Base-by-base conservation (phyloP, 2,797 vertebrate species). In the Microhierax caerulescens region DNA sequence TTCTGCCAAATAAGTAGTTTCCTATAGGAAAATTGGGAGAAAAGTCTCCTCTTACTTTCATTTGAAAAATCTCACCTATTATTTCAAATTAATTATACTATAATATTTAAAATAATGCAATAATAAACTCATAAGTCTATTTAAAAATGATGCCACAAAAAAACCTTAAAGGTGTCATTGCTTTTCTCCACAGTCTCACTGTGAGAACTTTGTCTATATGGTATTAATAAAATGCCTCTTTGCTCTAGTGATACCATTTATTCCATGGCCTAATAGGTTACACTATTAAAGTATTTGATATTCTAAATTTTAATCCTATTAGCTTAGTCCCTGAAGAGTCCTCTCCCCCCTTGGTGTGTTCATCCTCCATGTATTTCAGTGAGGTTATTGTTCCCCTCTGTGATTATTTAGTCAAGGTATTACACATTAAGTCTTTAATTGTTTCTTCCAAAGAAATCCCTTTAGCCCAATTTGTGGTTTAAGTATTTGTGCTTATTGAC, bases 401-500 rank as follows among this genome's bases (percentile, higher is more conserved):
- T 74, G 80, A 87, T 95, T 88, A 84, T 93, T 95, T 95, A 93
- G 69, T 41, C 74, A 80, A 92, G 84, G 82, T 87, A 94, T 84
- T 96, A 75, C 57, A 64, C 85, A 92, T 73, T 85, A 60, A 69
- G 65, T 67, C 85, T 95, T 95, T 96, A 96, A 96, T 97, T 93
- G 95, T 91, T 94, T 97, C 88, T 95, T 78, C 73, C 86, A 61
- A 59, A 96, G 95, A 92, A 96, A 95, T 95, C 95, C 95, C 93
- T 86, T 92, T 69, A 79, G 93, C 81, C 88, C 83, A 56, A 93
- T 96, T 96, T 95, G 91, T 69, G 83, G 61, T 50, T 88, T 45
- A 88, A 90, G 81, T 84, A 63, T 94, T 95, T 91, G 87, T 96
- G 83, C 70, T 97, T 95, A 93, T 97, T 96, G 95, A 97, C 93